Base-by-base conservation (phyloP, 2,113 vertebrate species). In the Ptyas mucosa region DNA sequence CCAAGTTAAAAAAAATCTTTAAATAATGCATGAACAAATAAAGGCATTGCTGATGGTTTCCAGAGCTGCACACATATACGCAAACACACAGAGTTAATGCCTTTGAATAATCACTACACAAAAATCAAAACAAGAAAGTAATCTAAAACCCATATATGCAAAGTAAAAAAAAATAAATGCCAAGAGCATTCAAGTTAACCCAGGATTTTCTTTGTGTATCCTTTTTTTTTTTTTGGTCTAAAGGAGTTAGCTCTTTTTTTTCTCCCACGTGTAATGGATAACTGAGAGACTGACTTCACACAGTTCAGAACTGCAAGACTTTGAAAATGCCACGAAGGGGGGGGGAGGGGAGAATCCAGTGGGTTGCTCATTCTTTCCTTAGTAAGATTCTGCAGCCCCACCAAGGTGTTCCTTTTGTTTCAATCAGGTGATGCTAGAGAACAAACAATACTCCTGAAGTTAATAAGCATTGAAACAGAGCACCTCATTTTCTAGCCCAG, bases 401-500 rank as follows among this genome's bases (percentile, higher is more conserved):
- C 94, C n/a, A 8, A 95, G 93, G 94, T 93, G 54, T 91, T 93
- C 90, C 95, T 96, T 97, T 96, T 97, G 93, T 96, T 97, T 95
- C 91, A 93, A 93, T 88, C 43, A 46, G 75, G 88, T 93, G 93
- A 95, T 96, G 95, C 94, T 95, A 96, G 92, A 97, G 93, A 95
- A 49, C 54, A 97, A 97, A 97, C 95, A 97, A 96, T 96, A 94
- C 93, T 89, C 94, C 97, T 93, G n/a, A 61, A 95, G 89, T 69
- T 91, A 96, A 96, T 96, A 46, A 0, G 94, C 95, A 93, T 92
- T 97, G 96, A 96, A 97, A 97, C 96, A 85, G 93, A 95, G 92
- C 24, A 81, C 54, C 95, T 91, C 53, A 94, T 96, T 97, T 96
- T 94, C 88, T 94, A 94, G 93, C 95, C 95, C 92, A 34, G 85